Evolutionary conservation across 2,888 invertebrate species (phyloP).

Genomic region (Spisula solida): DNA sequence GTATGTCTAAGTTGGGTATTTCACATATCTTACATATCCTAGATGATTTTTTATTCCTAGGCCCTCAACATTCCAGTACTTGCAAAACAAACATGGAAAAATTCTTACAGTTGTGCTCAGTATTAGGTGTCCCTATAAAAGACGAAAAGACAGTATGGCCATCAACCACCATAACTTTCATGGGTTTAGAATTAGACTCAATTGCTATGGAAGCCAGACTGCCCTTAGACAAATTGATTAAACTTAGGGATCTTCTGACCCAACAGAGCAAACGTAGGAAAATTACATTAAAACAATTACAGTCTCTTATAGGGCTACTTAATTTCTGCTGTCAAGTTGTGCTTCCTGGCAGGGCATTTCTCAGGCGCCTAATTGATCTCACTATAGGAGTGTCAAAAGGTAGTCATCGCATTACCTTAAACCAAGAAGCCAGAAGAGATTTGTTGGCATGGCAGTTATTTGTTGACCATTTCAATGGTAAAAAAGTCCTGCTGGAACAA

Average conservation of each 20-base stretch:
- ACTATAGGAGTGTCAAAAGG: constrained; percentile 51
- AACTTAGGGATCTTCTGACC: background rate
- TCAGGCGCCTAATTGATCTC: constrained; percentile 52
- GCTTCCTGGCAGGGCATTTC: constrained; percentile 48
- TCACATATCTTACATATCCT: background rate
- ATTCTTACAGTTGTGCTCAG: background rate
- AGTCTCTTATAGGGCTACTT: constrained; percentile 50
- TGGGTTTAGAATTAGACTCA: constrained; percentile 52
- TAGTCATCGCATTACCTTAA: constrained; percentile 51
- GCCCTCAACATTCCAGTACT: background rate
- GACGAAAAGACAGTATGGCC: constrained; percentile 30
- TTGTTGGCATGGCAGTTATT: constrained; percentile 54
- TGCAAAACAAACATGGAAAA: background rate
- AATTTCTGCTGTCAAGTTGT: constrained; percentile 60
- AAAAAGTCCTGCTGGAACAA: constrained; percentile 32
- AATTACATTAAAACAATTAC: constrained; percentile 37
- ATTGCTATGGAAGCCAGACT: no score
- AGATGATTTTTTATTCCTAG: background rate
- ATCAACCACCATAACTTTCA: constrained; percentile 25
- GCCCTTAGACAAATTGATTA: constrained; percentile 47
- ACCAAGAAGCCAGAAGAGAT: constrained; percentile 6
- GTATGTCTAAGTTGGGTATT: background rate
- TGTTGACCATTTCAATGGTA: constrained; percentile 56
- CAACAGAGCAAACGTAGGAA: constrained; percentile 12
- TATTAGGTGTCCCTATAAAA: background rate